phyloP scores from a whole-genome alignment of 2,888 invertebrate genomes.

The Tetranychus piercei region DNA sequence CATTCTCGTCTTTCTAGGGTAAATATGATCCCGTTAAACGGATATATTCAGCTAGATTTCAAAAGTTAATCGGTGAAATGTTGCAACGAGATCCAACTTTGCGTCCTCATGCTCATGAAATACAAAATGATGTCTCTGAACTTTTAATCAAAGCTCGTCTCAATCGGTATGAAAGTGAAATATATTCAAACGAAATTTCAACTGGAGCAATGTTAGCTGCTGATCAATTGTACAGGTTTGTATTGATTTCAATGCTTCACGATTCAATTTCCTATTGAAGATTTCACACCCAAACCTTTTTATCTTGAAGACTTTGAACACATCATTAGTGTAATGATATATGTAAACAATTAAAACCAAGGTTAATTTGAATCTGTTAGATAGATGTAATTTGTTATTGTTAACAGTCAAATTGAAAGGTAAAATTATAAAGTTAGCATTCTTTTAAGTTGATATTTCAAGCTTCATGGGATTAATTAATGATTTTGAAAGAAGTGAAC shows the following conservation, averaged over 20 bases:
- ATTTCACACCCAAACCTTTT: too few relatives aligned
- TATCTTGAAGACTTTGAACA: too few relatives aligned
- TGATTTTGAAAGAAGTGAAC: too few relatives aligned
- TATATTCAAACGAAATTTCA: neutral
- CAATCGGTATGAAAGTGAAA: neutral
- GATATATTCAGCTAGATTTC: conserved; percentile 45
- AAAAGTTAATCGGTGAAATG: conserved; percentile 43
- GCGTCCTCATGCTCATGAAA: conserved; percentile 45
- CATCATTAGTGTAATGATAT: too few relatives aligned
- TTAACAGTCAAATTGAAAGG: too few relatives aligned
- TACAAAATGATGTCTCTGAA: conserved; percentile 35
- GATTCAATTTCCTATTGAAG: conserved; percentile 32
- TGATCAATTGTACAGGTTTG: neutral
- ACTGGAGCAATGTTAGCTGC: neutral
- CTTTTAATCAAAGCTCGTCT: conserved; percentile 8
- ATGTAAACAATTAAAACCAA: too few relatives aligned
- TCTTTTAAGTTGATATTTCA: too few relatives aligned
- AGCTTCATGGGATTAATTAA: too few relatives aligned
- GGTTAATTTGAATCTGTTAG: too few relatives aligned
- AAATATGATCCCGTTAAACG: conserved; percentile 47
- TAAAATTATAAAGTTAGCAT: too few relatives aligned
- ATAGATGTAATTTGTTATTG: too few relatives aligned
- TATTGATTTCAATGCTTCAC: neutral
- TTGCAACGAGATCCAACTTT: conserved; percentile 44
- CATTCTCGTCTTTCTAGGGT: conserved; percentile 35